A percentile compares a stretch with the other conserved stretches of the same genome.
Conservation (phyloP, 2,888 invertebrate species). For the Arge pagana region DNA sequence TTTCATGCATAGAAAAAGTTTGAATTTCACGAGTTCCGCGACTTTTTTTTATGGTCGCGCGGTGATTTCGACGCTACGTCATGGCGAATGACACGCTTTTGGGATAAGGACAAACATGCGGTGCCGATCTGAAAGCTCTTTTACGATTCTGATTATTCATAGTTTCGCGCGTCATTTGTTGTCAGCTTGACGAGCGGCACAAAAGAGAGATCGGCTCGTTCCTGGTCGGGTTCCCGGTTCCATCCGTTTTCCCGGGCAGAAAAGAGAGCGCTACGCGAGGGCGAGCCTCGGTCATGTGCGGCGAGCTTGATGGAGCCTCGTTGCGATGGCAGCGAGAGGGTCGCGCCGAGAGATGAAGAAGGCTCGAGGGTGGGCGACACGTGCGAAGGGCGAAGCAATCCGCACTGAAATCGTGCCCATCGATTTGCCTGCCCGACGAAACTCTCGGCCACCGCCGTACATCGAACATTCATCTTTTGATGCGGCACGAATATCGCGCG, state of each 20-base stretch:
- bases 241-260: too few species aligned
- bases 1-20: too few species aligned
- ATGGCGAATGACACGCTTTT: too few species aligned
- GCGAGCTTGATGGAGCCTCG: background rate
- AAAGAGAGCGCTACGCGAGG: background rate
- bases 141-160: conserved; percentile 5
- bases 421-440: conserved; percentile 30
- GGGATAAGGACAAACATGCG: too few species aligned
- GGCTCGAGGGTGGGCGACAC: too few species aligned
- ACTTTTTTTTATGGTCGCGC: too few species aligned
- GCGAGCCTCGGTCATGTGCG: background rate
- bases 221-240: too few species aligned
- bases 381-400: background rate
- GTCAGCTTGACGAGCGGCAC: conserved; percentile 5
- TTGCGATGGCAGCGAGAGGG: background rate
- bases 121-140: too few species aligned
- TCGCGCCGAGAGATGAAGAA: background rate
- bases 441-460: conserved; percentile 30
- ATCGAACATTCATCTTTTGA: conserved; percentile 49
- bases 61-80: too few species aligned
- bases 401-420: conserved; percentile 20
- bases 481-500: conserved; percentile 47
- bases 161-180: conserved; percentile 5
- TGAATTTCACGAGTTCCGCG: too few species aligned
- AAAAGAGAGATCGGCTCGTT: background rate